These are phyloP conservation scores for Acanthosoma haemorrhoidale DNA, from an alignment of 2,888 invertebrate species.

Conservation along the genomic window DNA sequence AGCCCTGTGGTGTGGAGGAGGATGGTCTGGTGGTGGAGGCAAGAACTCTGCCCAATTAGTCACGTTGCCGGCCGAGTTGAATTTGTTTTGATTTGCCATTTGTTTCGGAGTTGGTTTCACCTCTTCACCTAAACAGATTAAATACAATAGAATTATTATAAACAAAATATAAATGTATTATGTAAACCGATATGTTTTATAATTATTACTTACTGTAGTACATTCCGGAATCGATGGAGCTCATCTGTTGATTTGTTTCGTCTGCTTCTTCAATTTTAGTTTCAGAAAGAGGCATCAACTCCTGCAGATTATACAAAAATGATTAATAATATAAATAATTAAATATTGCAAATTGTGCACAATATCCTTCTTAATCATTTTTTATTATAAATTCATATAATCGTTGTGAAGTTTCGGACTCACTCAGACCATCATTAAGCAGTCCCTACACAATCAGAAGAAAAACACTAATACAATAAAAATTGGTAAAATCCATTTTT, in stretches of 20 bases:
- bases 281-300: conserved; percentile 35
- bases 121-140: conserved; percentile 24
- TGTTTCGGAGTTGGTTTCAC: conserved; percentile 22
- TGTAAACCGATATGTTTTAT: neutral
- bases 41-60: conserved; percentile 42
- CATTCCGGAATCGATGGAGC: conserved; percentile 34
- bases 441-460: no score
- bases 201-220: conserved; percentile 32
- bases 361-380: no score
- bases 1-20: conserved; percentile 39
- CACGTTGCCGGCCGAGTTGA: conserved; percentile 35
- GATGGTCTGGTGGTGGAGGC: conserved; percentile 43
- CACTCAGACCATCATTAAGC: no score
- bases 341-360: neutral
- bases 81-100: conserved; percentile 23
- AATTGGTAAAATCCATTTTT: no score
- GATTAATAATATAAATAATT: neutral
- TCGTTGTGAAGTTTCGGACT: no score
- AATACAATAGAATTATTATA: neutral
- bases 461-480: no score
- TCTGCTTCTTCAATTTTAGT: conserved; percentile 36
- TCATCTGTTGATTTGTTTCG: conserved; percentile 22
- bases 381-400: neutral
- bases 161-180: neutral
- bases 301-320: conserved; percentile 13